Base-by-base conservation (phyloP, 2,888 invertebrate genomes). In the Eupithecia abbreviata region DNA sequence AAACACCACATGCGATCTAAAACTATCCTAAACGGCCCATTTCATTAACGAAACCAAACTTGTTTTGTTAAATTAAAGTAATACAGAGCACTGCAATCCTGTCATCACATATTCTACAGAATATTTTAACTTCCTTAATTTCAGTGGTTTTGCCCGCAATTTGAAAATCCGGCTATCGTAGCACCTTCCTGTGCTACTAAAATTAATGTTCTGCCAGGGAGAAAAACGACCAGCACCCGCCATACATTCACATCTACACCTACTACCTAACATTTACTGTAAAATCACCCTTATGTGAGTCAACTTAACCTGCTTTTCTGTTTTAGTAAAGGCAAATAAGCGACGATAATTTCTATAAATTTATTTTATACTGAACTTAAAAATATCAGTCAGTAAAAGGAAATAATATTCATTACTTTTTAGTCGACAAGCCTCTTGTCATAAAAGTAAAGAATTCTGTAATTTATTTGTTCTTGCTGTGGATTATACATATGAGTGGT, bases 191-290 rank as follows among this genome's bases (percentile, higher is more conserved):
- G 94, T 92, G 93, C 90, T 89, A 90, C 90, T 91, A 90, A 94
- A 94, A 94, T 94, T 93, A 94, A 94, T 94, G 93, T 92, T 90
- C 93, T 92, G 93, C 91, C 93, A 91, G 89, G 88, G 90, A 93
- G 94, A 94, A 93, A 94, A 94, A 94, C 93, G 94, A 92, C 89
- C 90, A 89, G 85, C 87, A 88, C 89, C 87, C 87, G 82, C 84
- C 82, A 84, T 85, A 84, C 85, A 88, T 87, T 85, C 86, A 86
- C 84, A 86, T 84, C 85, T 79, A 86, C 83, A 83, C 86, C 43
- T n/a, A n/a, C n/a, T n/a, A 85, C 84, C 83, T 85, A 81, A 80
- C 83, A 83, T 87, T 86, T 83, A 84, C 83, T 90, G 86, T 87
- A 85, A 85, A 87, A 87, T 88, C 87, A 86, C 88, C 84, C 84